Percentiles rank a stretch among this genome's conserved stretches.
phyloP scores from a whole-genome alignment of 1,140 invertebrate species.

The Plodia interpunctella region DNA sequence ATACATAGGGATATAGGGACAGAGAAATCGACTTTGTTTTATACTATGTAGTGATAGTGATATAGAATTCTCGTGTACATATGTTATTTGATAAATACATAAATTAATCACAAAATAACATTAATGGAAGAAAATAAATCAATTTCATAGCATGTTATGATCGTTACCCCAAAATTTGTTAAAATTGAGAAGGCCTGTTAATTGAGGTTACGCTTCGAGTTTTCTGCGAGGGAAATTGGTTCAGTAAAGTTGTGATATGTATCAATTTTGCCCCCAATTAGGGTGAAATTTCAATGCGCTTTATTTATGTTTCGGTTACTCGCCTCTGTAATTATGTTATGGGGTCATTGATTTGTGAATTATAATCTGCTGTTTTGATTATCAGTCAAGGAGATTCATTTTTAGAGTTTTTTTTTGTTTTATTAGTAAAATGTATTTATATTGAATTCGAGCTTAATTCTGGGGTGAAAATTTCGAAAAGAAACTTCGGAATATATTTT shows the following conservation, averaged over 20 bases:
- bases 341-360: background rate
- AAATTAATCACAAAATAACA: no score
- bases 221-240: background rate
- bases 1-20: no score
- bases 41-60: no score
- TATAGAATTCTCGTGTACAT: no score
- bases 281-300: background rate
- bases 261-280: background rate
- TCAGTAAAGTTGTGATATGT: background rate
- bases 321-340: background rate
- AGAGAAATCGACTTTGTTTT: no score
- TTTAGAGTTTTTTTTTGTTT: no score
- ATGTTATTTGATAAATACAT: no score
- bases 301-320: background rate
- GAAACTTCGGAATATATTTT: no score
- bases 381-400: background rate
- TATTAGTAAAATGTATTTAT: no score
- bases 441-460: no score
- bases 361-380: background rate
- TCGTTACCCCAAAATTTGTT: constrained; percentile 4
- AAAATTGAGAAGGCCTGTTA: constrained; percentile 5
- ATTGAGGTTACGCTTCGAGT: background rate
- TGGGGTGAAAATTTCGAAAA: no score
- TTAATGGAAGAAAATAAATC: background rate
- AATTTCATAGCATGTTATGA: background rate